Conservation (phyloP, 2,113 vertebrate species). For the Brienomyrus brachyistius region DNA sequence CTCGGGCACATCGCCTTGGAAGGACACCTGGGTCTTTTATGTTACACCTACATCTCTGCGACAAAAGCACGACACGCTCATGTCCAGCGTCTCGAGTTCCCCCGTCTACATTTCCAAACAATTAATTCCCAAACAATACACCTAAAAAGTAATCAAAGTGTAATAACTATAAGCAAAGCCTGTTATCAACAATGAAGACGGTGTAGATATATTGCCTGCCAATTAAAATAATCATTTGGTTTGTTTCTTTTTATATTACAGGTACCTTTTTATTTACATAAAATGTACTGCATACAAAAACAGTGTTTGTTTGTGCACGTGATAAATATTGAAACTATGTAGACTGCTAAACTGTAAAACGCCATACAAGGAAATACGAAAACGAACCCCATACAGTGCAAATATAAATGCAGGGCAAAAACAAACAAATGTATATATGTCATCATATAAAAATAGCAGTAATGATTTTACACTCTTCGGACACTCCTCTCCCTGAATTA, state of each 20-base stretch:
- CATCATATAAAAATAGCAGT: not conserved
- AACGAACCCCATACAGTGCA: not conserved
- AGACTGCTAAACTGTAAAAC: not conserved
- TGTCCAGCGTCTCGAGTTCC: not conserved
- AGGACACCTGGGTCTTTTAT: not conserved
- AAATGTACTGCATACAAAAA: not conserved
- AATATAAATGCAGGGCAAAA: not conserved
- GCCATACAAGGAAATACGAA: not conserved
- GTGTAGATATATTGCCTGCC: not conserved
- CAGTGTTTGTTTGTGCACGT: not conserved
- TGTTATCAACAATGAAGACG: not conserved
- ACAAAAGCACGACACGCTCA: not conserved
- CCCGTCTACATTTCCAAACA: constrained; percentile 2
- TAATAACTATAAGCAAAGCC: not conserved
- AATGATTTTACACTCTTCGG: not conserved
- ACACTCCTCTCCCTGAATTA: not conserved
- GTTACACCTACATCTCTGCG: not conserved
- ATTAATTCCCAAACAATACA: not conserved
- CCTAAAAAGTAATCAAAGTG: constrained; percentile 1
- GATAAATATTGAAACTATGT: not conserved
- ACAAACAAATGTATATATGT: not conserved
- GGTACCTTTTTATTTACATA: not conserved
- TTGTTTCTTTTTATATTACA: not conserved
- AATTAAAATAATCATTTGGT: not conserved
- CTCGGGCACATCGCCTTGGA: no score